phyloP scores from a whole-genome alignment of 2,797 vertebrate species.

The Gallirallus australis region DNA sequence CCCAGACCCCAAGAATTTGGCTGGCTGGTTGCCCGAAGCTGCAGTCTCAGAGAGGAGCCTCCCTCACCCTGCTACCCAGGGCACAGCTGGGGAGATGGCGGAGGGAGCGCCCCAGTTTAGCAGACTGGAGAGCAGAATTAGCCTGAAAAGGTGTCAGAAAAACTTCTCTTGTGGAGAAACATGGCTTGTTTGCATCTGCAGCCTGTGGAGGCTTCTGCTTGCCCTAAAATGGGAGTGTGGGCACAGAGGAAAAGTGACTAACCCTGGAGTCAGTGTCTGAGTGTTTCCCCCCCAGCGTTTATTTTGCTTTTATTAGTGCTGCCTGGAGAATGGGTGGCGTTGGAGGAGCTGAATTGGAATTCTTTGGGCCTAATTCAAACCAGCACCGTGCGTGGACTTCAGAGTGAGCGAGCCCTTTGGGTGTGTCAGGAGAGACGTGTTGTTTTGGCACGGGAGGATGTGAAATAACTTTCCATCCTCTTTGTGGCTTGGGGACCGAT shows the following conservation, averaged over 20 bases:
- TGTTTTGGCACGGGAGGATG: neutral
- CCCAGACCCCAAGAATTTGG: neutral
- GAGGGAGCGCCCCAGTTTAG: neutral
- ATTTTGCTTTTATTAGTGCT: neutral
- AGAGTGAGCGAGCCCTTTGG: neutral
- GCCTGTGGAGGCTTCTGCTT: neutral
- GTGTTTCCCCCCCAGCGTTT: neutral
- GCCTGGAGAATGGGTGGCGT: neutral
- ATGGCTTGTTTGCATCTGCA: fast-evolving
- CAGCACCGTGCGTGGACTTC: neutral
- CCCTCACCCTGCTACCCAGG: neutral
- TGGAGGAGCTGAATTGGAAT: neutral
- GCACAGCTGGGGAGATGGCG: neutral
- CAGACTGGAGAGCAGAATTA: neutral
- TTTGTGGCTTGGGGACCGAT: fast-evolving
- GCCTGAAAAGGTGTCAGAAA: fast-evolving
- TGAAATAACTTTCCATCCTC: neutral
- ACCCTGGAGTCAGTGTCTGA: neutral
- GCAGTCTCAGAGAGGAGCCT: neutral
- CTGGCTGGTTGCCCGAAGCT: neutral
- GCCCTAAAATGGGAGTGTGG: neutral
- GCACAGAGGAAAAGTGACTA: neutral
- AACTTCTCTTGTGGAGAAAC: neutral
- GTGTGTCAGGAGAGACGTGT: fast-evolving
- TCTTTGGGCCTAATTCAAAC: neutral